These are phyloP conservation scores for Brachyalestes nurse DNA, from an alignment of 2,797 vertebrate genomes.

Conservation along the genomic window DNA sequence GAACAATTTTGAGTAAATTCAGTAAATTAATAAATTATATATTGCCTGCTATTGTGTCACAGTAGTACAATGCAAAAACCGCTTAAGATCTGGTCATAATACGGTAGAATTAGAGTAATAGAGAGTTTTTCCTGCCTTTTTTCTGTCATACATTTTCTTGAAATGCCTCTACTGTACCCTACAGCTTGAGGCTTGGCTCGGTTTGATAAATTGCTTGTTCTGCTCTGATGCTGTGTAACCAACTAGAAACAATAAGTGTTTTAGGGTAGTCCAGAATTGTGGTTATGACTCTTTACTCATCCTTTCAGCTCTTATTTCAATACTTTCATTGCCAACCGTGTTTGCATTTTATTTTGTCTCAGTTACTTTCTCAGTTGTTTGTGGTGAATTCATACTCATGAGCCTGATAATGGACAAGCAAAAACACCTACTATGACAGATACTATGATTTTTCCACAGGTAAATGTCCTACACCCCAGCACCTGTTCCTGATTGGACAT, in stretches of 20 bases:
- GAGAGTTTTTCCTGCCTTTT: not conserved
- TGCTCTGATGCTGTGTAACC: not conserved
- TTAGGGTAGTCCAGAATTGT: not conserved
- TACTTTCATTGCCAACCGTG: not conserved
- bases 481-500: too few species aligned
- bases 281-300: not conserved
- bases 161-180: not conserved
- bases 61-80: not conserved
- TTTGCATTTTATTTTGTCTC: not conserved
- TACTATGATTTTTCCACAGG: too few species aligned
- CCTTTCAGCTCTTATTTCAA: not conserved
- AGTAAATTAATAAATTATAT: not conserved
- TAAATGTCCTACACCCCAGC: too few species aligned
- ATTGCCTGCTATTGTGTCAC: not conserved
- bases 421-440: not conserved
- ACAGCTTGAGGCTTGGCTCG: not conserved
- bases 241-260: not conserved
- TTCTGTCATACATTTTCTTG: not conserved
- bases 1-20: not conserved
- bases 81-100: too few species aligned
- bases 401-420: not conserved
- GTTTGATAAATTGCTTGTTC: too few species aligned
- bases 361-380: not conserved
- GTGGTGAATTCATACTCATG: not conserved
- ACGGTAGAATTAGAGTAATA: too few species aligned